These are phyloP conservation scores for Peromyscus nudipes DNA, from an alignment of 2,797 vertebrate genomes.

Conservation along the genomic window DNA sequence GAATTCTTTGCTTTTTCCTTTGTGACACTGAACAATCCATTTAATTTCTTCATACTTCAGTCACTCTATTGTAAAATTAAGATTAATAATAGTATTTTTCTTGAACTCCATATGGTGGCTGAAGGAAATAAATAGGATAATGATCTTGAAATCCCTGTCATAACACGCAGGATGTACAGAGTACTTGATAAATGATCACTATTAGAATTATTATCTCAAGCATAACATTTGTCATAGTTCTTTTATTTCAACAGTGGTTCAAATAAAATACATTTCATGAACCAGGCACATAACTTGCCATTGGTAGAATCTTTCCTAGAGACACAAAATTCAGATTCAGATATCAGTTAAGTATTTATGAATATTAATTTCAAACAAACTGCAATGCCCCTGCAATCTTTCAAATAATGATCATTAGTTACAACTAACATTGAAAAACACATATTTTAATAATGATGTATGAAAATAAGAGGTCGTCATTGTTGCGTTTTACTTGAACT, in stretches of 20 bases:
- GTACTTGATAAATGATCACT: constrained; percentile 43
- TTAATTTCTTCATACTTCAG: constrained; percentile 18
- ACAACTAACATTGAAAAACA: not conserved
- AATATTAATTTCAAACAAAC: constrained; percentile 9
- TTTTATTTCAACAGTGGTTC: not conserved
- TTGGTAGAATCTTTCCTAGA: not conserved
- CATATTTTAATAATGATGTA: not conserved
- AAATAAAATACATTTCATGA: not conserved
- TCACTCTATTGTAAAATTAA: constrained; percentile 40
- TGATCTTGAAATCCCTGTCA: constrained; percentile 6
- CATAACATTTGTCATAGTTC: not conserved
- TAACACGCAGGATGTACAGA: not conserved
- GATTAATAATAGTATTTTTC: constrained; percentile 45
- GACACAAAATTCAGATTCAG: not conserved
- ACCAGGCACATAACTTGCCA: not conserved
- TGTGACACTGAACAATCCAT: not conserved
- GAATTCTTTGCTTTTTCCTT: not conserved
- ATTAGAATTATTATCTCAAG: constrained; percentile 39
- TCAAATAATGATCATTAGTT: not conserved
- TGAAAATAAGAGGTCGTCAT: not conserved
- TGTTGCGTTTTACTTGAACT: not conserved
- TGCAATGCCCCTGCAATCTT: not conserved
- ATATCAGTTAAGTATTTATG: constrained; percentile 18
- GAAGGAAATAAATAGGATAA: constrained; percentile 45
- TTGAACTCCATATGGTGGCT: not conserved